These are phyloP conservation scores for Smithornis capensis DNA, from an alignment of 2,113 vertebrate genomes.

Conservation along the genomic window DNA sequence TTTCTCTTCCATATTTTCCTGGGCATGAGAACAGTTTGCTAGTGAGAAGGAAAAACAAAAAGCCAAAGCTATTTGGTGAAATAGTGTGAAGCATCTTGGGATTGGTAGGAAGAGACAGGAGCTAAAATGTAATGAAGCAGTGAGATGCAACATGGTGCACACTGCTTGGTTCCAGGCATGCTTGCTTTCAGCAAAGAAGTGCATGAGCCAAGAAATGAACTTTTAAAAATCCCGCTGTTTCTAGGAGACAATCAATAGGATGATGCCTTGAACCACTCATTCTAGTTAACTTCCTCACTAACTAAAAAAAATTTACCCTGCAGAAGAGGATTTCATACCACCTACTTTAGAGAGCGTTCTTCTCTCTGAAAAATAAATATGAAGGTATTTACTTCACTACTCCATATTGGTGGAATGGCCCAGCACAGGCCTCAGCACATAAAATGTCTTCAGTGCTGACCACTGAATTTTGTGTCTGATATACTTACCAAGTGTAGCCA, in stretches of 20 bases:
- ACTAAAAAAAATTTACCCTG: background rate
- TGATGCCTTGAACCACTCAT: background rate
- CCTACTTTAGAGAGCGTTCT: background rate
- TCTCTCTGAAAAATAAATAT: background rate
- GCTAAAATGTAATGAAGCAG: background rate
- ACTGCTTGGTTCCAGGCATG: background rate
- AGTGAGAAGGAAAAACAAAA: background rate
- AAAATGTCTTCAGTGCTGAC: background rate
- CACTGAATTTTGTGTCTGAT: background rate
- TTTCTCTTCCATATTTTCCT: background rate
- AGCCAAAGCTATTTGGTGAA: background rate
- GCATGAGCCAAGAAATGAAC: background rate
- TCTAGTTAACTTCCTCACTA: background rate
- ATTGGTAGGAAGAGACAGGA: background rate
- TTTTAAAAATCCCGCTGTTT: background rate
- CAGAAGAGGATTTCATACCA: background rate
- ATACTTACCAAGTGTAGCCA: no score
- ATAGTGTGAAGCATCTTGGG: background rate
- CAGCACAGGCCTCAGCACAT: background rate
- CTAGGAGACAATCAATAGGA: background rate
- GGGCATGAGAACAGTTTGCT: background rate
- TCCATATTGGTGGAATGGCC: background rate
- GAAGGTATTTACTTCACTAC: background rate
- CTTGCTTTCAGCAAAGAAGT: background rate
- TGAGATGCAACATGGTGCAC: background rate